A percentile compares a stretch with the other conserved stretches of the same genome.
Evolutionary conservation across 2,888 invertebrate species (phyloP).

Genomic region (Zhuqinia jingwanae): DNA sequence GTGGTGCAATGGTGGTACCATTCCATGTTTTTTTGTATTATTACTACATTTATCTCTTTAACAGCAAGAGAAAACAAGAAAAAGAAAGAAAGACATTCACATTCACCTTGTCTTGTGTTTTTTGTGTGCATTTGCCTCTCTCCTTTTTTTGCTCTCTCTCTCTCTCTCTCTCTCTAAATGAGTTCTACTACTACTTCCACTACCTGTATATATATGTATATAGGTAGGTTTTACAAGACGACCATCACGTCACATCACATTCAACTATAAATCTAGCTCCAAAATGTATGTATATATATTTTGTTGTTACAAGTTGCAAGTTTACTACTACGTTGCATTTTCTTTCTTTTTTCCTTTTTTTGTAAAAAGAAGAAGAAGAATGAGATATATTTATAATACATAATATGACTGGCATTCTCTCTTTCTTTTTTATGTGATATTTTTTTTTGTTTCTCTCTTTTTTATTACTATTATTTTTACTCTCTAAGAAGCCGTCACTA

Average conservation of each 20-base stretch:
- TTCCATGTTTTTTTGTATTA: conserved; percentile 5
- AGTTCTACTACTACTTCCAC: not conserved
- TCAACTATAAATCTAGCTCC: conserved; percentile 65
- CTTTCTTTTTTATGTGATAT: conserved; percentile 9
- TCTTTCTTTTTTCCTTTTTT: too few relatives aligned
- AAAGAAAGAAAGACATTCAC: conserved; percentile 1
- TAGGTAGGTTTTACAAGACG: not conserved
- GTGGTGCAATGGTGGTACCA: conserved; percentile 25
- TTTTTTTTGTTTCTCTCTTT: conserved; percentile 29
- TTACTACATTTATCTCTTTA: conserved; percentile 36
- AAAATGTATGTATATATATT: conserved; percentile 3
- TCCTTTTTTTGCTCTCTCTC: too few relatives aligned
- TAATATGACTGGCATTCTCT: conserved; percentile 38
- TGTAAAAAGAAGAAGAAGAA: not conserved
- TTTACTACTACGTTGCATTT: conserved; percentile 1
- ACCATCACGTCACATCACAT: conserved; percentile 64
- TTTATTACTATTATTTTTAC: conserved; percentile 38
- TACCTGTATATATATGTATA: not conserved
- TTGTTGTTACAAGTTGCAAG: not conserved
- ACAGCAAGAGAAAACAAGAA: not conserved
- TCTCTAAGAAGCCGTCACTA: too few relatives aligned
- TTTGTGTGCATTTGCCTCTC: too few relatives aligned
- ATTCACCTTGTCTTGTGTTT: conserved; percentile 41
- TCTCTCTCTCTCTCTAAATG: too few relatives aligned
- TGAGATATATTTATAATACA: conserved; percentile 30